Percentiles rank a stretch among this genome's conserved stretches.
phyloP scores from a whole-genome alignment of 2,113 vertebrate species.

The Sorex araneus region DNA sequence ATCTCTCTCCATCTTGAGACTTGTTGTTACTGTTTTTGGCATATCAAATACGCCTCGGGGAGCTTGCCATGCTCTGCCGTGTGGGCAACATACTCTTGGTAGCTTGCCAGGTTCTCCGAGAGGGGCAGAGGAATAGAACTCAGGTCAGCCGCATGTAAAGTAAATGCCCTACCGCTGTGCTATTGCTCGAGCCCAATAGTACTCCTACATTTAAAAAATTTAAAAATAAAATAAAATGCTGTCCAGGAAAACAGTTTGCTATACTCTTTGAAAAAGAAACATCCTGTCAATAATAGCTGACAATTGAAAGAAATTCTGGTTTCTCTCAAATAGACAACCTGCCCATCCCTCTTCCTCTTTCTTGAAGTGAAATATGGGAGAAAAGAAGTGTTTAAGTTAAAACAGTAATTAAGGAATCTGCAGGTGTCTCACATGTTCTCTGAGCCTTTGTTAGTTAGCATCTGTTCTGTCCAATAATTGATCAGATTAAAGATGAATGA shows the following conservation, averaged over 20 bases:
- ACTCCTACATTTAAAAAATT: too few relatives aligned
- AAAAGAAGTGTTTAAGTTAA: not conserved
- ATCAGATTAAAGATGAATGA: slow-evolving; percentile 24
- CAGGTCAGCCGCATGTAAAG: too few relatives aligned
- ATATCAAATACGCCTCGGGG: too few relatives aligned
- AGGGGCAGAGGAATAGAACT: too few relatives aligned
- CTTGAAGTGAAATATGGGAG: slow-evolving; percentile 22
- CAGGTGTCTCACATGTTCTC: not conserved
- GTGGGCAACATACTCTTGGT: too few relatives aligned
- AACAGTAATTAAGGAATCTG: slow-evolving; percentile 65
- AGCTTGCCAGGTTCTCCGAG: too few relatives aligned
- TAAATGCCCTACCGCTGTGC: too few relatives aligned
- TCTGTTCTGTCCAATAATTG: slow-evolving; percentile 39
- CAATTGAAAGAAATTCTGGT: slow-evolving; percentile 41
- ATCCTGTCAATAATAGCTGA: slow-evolving; percentile 52
- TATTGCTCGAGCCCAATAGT: too few relatives aligned
- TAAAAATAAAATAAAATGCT: slow-evolving; percentile 34
- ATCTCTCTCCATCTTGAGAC: too few relatives aligned
- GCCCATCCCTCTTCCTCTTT: not conserved
- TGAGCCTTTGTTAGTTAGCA: not conserved
- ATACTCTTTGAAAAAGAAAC: slow-evolving; percentile 53
- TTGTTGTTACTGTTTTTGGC: too few relatives aligned
- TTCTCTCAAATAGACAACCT: slow-evolving; percentile 47
- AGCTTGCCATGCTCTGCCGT: too few relatives aligned
- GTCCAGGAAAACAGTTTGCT: slow-evolving; percentile 51